Evolutionary conservation across 2,888 invertebrate species (phyloP), one percentile per base, ranked within the genome.

Genomic region (Noctua janthe): DNA sequence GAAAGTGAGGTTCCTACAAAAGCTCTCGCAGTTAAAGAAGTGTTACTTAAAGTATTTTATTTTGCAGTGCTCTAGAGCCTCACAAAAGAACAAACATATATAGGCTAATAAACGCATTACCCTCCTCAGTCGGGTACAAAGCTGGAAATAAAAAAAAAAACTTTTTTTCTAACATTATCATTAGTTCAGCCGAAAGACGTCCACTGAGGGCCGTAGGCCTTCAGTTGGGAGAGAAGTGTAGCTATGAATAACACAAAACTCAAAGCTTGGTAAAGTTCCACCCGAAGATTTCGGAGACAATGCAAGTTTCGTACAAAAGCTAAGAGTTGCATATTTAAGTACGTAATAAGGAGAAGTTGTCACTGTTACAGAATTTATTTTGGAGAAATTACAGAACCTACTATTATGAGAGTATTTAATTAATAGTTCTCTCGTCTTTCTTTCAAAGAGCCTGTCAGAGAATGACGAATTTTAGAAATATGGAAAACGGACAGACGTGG

Each of bases 361-460:
- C 20, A 35, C 56, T 78, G 29, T 29, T 35, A 35, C 29, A 66
- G 15, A 75, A 35, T 71, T 39, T 0, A 54, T 66, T 81, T 51
- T 43, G 23, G 7, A 56, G 29, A 81, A 39, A 62, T 66, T 54
- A 29, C 20, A 15, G 35, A 39, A 64, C 17, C 39, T 13, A 64
- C 20, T 20, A 43, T 43, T 39, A 51, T 64, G 23, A 43, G 7
- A 70, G 39, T 70, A 39, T 70, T 64, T 70, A 73, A 70, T 64
- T 54, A 54, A 29, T 64, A 74, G 71, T 59, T 67, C n/a, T 35
- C 56, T 56, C 23, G 15, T 43, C 23, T 66, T 66, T 74, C 47
- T 79, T 62, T 69, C 43, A 70, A 43, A 4, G 10, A 71, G 47
- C 23, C 15, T 64, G 23, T 47, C 23, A 72, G 20, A 54, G 70